Evolutionary conservation across 2,113 vertebrate genomes (phyloP).

Genomic region (Pongo abelii): DNA sequence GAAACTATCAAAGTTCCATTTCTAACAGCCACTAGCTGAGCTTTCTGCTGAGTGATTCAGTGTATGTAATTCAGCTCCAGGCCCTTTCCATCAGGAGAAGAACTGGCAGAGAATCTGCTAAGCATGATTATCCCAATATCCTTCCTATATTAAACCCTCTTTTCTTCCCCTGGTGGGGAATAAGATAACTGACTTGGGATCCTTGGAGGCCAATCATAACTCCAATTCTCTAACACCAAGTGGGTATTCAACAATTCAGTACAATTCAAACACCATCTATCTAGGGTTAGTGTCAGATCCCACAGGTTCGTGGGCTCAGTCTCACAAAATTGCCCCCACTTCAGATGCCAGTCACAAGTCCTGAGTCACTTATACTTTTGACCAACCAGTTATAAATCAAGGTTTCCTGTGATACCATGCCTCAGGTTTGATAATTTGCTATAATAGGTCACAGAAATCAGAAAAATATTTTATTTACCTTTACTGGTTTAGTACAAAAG

Average conservation of each 20-base stretch:
- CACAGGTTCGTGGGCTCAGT: neutral
- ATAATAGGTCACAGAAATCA: neutral
- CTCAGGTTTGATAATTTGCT: neutral
- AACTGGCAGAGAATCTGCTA: neutral
- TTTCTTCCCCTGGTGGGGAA: neutral
- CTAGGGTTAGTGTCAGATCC: neutral
- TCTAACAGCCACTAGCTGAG: neutral
- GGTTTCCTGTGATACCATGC: neutral
- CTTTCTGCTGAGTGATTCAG: neutral
- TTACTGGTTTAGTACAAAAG: neutral
- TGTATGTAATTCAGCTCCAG: neutral
- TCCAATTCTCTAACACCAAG: neutral
- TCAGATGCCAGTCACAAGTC: neutral
- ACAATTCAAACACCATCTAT: neutral
- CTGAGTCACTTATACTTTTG: neutral
- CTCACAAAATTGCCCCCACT: neutral
- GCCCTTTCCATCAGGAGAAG: neutral
- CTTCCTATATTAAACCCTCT: neutral
- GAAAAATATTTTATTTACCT: neutral
- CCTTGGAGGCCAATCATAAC: neutral
- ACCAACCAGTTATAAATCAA: neutral
- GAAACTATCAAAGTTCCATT: neutral
- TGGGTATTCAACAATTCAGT: neutral
- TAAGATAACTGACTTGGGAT: neutral
- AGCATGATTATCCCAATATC: neutral